Percentiles rank a stretch among this genome's conserved stretches.
These are phyloP conservation scores for Ametastegia equiseti DNA, from an alignment of 2,888 invertebrate species.

Conservation along the genomic window DNA sequence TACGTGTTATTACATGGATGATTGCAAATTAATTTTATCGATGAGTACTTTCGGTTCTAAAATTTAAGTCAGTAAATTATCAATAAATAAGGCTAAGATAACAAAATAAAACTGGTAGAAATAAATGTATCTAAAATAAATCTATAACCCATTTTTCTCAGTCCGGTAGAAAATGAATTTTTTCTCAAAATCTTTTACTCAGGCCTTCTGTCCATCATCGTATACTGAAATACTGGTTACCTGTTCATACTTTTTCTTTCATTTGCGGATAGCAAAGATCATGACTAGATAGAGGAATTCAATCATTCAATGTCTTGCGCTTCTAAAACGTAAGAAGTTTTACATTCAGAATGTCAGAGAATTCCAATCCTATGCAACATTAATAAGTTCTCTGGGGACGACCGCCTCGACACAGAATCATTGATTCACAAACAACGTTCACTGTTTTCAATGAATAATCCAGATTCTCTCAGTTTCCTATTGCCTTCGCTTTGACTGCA, in stretches of 20 bases:
- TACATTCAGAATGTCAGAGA: not conserved
- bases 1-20: not conserved
- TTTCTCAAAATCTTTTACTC: not conserved
- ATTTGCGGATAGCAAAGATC: slow-evolving; percentile 6
- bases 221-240: slow-evolving; percentile 5
- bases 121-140: slow-evolving; percentile 11
- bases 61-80: slow-evolving; percentile 35
- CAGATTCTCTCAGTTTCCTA: not conserved
- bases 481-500: slow-evolving; percentile 69
- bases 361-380: not conserved
- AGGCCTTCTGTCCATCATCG: not conserved
- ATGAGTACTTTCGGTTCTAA: not conserved
- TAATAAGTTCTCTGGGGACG: not conserved
- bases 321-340: not conserved
- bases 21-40: not conserved
- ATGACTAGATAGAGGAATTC: slow-evolving; percentile 33
- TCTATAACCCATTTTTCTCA: not conserved
- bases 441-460: not conserved
- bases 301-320: not conserved
- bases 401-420: not conserved
- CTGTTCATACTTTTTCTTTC: slow-evolving; percentile 7
- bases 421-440: not conserved
- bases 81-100: slow-evolving; percentile 26
- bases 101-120: slow-evolving; percentile 15
- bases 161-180: not conserved